phyloP scores from a whole-genome alignment of 2,113 vertebrate genomes.

The Cavia aperea region DNA sequence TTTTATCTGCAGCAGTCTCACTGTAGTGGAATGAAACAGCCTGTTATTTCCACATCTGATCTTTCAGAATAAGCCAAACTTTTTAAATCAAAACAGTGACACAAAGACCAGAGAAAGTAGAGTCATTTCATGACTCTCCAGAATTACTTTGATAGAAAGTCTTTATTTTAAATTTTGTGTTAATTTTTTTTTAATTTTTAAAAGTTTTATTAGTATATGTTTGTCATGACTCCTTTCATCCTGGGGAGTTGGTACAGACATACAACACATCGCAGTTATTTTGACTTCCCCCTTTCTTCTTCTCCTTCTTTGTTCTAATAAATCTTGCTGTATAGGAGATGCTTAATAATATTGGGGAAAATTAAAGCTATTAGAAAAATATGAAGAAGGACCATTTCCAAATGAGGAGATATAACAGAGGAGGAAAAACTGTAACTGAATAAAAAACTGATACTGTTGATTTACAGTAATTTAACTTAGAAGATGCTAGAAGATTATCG shows the following conservation, averaged over 20 bases:
- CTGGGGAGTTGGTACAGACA: not conserved
- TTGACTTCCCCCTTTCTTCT: not conserved
- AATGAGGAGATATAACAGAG: not conserved
- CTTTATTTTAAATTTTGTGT: constrained; percentile 13
- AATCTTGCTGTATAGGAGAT: not conserved
- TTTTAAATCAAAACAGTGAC: not conserved
- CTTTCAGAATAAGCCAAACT: not conserved
- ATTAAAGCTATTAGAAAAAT: not conserved
- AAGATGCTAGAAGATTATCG: not conserved
- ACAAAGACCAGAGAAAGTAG: not conserved
- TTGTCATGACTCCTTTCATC: not conserved
- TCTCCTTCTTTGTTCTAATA: not conserved
- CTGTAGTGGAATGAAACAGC: not conserved
- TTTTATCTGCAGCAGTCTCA: not conserved
- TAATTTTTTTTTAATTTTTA: not conserved
- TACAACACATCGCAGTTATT: not conserved
- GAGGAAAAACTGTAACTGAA: not conserved
- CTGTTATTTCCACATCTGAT: not conserved
- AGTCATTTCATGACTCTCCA: not conserved
- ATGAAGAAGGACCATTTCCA: not conserved
- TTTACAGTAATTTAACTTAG: not conserved
- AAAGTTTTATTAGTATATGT: not conserved
- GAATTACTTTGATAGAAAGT: not conserved
- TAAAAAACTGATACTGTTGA: not conserved
- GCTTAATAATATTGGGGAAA: constrained; percentile 2